Base-by-base conservation (phyloP, 2,113 vertebrate genomes). In the Pachycephala philippinensis region DNA sequence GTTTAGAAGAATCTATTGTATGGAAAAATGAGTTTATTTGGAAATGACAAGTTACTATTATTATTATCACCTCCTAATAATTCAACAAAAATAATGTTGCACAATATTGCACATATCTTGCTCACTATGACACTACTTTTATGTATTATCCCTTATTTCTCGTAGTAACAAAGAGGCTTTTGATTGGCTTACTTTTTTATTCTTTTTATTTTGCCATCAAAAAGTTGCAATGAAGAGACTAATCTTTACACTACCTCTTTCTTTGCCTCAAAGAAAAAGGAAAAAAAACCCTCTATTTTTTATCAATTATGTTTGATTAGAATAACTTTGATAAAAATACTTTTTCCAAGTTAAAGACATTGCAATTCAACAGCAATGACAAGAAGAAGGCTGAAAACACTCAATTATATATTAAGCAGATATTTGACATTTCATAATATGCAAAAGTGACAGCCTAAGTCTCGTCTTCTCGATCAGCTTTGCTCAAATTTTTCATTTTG, bases 261-360 rank as follows among this genome's bases (percentile, higher is more conserved):
- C 30, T 40, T 30, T 5, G 13, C 5, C 2, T 6, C 3, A 18
- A 45, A 63, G 7, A 57, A 76, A 61, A 28, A 10, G 1, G 2
- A 1, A 7, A 33, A 54, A 35, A 14, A 21, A 3, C 4, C 3
- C 5, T n/a, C 2, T 22, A 7, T 11, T 45, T 64, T 78, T 77
- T 63, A 56, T 30, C 16, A 27, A 9, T 39, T 54, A 14, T 3
- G 0, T 61, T 69, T 72, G 61, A 47, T n/a, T 47, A 44, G 6
- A 22, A n/a, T 79, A 45, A 49, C 72, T 84, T 44, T 20, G 7
- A 44, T 11, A 24, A 69, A 61, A 84, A 63, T 0, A 27, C 2
- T 24, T 85, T 78, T 85, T 65, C 26, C 27, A 33, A 40, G 8
- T 49, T 90, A 60, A 89, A 59, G 15, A 35, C 4, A 31, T 33